A percentile compares a stretch with the other conserved stretches of the same genome.
These are phyloP conservation scores for Eulacestoma nigropectus DNA, from an alignment of 2,113 vertebrate genomes.

Conservation along the genomic window DNA sequence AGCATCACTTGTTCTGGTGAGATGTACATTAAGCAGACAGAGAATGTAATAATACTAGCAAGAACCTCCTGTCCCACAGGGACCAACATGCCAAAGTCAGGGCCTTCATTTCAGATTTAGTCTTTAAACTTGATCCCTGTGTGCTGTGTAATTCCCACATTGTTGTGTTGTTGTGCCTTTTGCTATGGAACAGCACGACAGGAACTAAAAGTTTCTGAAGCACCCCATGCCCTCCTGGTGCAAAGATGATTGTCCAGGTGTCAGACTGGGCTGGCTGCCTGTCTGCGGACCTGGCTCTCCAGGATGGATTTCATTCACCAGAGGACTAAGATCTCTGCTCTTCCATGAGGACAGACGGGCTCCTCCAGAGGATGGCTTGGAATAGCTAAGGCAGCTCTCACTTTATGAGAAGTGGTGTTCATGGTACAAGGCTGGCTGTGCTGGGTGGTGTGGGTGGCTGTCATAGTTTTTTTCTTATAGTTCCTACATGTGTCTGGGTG, in stretches of 20 bases:
- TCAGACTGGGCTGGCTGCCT: neutral
- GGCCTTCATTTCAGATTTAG: neutral
- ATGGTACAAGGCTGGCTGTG: neutral
- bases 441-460: neutral
- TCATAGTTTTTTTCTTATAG: neutral
- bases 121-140: neutral
- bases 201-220: neutral
- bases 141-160: neutral
- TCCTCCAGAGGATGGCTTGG: neutral
- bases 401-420: neutral
- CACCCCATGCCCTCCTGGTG: neutral
- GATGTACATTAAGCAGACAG: neutral
- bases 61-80: neutral
- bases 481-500: neutral
- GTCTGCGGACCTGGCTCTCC: neutral
- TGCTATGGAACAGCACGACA: neutral
- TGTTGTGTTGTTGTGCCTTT: neutral
- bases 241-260: neutral
- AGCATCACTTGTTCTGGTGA: neutral
- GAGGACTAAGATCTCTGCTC: neutral
- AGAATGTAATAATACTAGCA: neutral
- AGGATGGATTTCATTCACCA: neutral
- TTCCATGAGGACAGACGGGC: neutral
- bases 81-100: neutral
- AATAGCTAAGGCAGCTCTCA: neutral